Evolutionary conservation across 2,797 vertebrate genomes (phyloP), one percentile per base, ranked within the genome.

Genomic region (Mustela erminea): DNA sequence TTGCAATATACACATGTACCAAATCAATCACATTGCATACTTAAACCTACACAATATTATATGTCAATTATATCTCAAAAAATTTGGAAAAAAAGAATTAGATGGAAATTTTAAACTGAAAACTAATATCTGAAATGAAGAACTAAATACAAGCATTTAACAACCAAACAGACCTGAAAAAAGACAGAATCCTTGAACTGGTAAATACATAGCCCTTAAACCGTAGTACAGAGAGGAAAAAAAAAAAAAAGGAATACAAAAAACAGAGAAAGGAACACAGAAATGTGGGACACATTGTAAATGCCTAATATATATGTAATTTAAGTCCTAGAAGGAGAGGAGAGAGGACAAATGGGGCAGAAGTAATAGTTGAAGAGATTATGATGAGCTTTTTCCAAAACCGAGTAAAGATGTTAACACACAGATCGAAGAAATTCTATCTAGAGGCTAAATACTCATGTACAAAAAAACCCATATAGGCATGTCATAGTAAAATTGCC

Each of bases 51-150:
- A 60, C 18, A 66, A 68, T 68, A 93, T 43, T 86, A 20, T 60
- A 49, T 46, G 35, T 56, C 41, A 81, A 18, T 60, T 35, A 49
- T 81, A 70, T 49, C 32, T 87, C 74, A 80, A 38, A 80, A 81
- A 80, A 70, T 5, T 85, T 38, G 25, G 62, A 38, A 49, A 58
- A 60, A 60, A 62, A 83, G 6, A 56, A 81, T 86, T 64, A 86
- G 83, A 84, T 88, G 32, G 46, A 95, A 88, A 92, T 84, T 92
- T 62, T 64, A 89, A 87, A 82, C 56, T 56, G n/a, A 88, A 96
- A 70, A 58, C 77, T 25, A 88, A 62, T 70, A 62, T 84, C 35
- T 80, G 62, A 96, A 93, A 72, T 72, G 43, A 83, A 87, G 58
- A 96, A 87, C 49, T 75, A 82, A 66, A 75, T 52, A 60, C 74